Conservation (phyloP, 2,113 vertebrate species). For the Micromys minutus region DNA sequence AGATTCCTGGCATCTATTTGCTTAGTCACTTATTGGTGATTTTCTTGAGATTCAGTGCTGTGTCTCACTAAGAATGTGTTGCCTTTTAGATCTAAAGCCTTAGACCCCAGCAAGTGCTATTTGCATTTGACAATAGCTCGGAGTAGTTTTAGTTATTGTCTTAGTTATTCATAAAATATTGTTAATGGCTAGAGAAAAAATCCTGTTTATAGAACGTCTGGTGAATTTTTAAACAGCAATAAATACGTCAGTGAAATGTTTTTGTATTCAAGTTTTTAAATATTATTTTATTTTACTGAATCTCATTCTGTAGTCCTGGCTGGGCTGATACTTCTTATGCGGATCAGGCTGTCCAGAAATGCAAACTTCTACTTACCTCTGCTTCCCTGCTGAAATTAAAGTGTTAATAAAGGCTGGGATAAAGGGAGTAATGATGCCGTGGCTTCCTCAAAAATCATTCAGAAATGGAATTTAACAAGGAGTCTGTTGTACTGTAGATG, state of each 20-base stretch:
- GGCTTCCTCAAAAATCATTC: constrained; percentile 53
- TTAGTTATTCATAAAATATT: constrained; percentile 75
- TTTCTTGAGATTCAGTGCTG: constrained; percentile 60
- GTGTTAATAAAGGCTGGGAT: background rate
- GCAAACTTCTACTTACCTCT: background rate
- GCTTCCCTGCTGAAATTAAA: background rate
- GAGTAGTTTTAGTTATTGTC: constrained; percentile 71
- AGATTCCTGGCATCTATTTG: constrained; percentile 29
- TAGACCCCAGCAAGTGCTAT: constrained; percentile 41
- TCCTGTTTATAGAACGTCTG: constrained; percentile 42
- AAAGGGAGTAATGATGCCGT: background rate
- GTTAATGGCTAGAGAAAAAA: constrained; percentile 71
- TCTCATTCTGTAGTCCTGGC: background rate
- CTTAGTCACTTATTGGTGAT: constrained; percentile 52
- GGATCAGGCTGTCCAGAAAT: background rate
- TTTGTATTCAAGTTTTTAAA: constrained; percentile 67
- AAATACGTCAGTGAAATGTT: constrained; percentile 66
- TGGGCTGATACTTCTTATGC: background rate
- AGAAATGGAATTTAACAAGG: constrained; percentile 67
- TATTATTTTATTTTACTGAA: constrained; percentile 46
- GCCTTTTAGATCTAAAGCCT: constrained; percentile 63
- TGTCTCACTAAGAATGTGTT: constrained; percentile 63
- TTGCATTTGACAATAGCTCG: constrained; percentile 68
- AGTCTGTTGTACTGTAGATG: constrained; percentile 65
- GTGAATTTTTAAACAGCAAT: constrained; percentile 73